These are phyloP conservation scores for Caenorhabditis virilis DNA, from an alignment of 2,888 invertebrate species.

Conservation along the genomic window DNA sequence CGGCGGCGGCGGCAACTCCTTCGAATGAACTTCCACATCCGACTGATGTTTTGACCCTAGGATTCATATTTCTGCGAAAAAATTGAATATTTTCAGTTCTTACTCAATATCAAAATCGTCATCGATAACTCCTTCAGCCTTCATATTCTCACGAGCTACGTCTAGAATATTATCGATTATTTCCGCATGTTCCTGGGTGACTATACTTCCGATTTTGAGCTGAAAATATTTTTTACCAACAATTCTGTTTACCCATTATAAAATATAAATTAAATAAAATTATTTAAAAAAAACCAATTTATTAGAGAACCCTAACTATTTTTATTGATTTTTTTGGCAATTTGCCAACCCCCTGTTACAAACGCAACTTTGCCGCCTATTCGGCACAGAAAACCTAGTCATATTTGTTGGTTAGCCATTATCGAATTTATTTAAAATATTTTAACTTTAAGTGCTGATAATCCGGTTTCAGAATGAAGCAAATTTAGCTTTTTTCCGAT, in stretches of 20 bases:
- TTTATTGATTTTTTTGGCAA: constrained; percentile 3
- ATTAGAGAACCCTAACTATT: neutral
- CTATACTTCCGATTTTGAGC: constrained; percentile 58
- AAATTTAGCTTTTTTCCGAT: no score
- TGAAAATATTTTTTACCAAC: no score
- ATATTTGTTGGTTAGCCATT: no score
- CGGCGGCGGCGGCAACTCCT: constrained; percentile 52
- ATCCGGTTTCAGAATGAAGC: no score
- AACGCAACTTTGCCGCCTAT: no score
- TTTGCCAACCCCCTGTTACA: constrained; percentile 4
- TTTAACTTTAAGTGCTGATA: no score
- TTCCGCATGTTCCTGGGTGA: constrained; percentile 53
- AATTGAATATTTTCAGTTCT: constrained; percentile 16
- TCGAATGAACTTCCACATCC: constrained; percentile 52
- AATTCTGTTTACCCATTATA: no score
- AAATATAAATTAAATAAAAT: no score
- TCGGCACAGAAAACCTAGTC: no score
- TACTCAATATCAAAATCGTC: constrained; percentile 60
- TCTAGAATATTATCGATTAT: constrained; percentile 57
- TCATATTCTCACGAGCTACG: constrained; percentile 50
- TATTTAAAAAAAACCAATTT: neutral
- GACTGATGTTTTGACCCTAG: constrained; percentile 38
- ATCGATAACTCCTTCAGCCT: constrained; percentile 51
- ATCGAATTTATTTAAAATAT: no score
- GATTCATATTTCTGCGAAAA: constrained; percentile 9